Percentiles rank a stretch among this genome's conserved stretches.
phyloP scores from a whole-genome alignment of 2,113 vertebrate genomes.

The Antigone vipio region DNA sequence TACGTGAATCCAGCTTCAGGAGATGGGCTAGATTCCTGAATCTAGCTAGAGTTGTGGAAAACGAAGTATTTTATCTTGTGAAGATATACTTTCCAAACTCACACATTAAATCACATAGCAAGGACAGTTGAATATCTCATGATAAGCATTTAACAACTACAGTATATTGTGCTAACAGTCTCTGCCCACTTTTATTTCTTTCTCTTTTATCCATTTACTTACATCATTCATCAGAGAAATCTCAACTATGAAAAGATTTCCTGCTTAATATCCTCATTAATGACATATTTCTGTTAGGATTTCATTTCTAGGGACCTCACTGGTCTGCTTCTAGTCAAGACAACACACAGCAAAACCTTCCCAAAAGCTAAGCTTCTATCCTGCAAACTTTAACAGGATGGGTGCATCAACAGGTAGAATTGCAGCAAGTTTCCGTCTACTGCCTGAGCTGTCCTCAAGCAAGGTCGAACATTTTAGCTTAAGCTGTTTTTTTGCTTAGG shows the following conservation, averaged over 20 bases:
- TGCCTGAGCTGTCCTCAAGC: neutral
- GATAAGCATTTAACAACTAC: neutral
- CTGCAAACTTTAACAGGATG: neutral
- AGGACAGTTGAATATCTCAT: neutral
- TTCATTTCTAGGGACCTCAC: neutral
- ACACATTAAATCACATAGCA: neutral
- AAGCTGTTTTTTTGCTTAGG: neutral
- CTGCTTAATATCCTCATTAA: neutral
- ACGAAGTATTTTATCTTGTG: neutral
- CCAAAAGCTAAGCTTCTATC: neutral
- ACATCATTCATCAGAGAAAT: neutral
- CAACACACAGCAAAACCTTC: neutral
- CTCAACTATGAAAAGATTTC: neutral
- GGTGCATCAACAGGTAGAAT: neutral
- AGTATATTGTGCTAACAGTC: neutral
- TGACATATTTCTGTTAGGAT: neutral
- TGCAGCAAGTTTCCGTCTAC: neutral
- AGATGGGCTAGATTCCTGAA: neutral
- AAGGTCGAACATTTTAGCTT: neutral
- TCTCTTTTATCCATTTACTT: neutral
- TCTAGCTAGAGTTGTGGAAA: neutral
- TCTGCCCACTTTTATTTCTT: neutral
- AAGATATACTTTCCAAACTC: neutral
- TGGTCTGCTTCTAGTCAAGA: neutral
- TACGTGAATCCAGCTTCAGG: neutral